These are phyloP conservation scores for Ochotona princeps DNA, from an alignment of 2,113 vertebrate genomes.

Conservation along the genomic window DNA sequence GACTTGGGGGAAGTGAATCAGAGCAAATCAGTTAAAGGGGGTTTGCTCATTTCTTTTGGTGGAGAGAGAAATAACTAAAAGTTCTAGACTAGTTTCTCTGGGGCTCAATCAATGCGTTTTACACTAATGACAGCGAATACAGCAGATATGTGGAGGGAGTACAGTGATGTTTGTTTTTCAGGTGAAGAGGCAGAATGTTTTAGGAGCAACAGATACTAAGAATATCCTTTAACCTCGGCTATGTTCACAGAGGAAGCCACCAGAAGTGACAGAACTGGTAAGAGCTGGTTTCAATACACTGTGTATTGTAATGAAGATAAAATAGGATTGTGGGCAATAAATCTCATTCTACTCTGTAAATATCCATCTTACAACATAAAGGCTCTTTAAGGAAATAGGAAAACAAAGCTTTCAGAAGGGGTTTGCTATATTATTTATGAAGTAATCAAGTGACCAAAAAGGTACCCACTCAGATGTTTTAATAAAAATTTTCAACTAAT, in stretches of 20 bases:
- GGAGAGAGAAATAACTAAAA: not conserved
- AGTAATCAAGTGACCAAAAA: slow-evolving; percentile 85
- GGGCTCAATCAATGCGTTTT: not conserved
- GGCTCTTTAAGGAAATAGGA: slow-evolving; percentile 84
- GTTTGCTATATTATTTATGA: slow-evolving; percentile 85
- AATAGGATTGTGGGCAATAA: slow-evolving; percentile 66
- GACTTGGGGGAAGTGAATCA: slow-evolving; percentile 10
- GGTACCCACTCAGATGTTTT: slow-evolving; percentile 82
- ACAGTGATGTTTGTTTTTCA: slow-evolving; percentile 2
- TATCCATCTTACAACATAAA: slow-evolving; percentile 79
- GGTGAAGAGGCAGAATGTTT: not conserved
- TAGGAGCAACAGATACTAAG: not conserved
- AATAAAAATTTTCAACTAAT: slow-evolving; percentile 86
- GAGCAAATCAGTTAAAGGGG: not conserved
- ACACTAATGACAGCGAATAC: not conserved
- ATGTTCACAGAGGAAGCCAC: slow-evolving; percentile 59
- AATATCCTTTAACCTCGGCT: not conserved
- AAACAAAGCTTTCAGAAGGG: slow-evolving; percentile 85
- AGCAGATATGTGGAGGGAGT: not conserved
- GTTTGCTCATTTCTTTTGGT: not conserved
- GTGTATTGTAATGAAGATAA: slow-evolving; percentile 67
- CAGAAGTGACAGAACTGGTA: slow-evolving; percentile 62
- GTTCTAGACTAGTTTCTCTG: not conserved
- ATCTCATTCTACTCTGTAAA: slow-evolving; percentile 80
- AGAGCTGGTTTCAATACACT: slow-evolving; percentile 61